These are phyloP conservation scores for Clanis bilineata DNA, from an alignment of 2,888 invertebrate genomes.

Conservation along the genomic window DNA sequence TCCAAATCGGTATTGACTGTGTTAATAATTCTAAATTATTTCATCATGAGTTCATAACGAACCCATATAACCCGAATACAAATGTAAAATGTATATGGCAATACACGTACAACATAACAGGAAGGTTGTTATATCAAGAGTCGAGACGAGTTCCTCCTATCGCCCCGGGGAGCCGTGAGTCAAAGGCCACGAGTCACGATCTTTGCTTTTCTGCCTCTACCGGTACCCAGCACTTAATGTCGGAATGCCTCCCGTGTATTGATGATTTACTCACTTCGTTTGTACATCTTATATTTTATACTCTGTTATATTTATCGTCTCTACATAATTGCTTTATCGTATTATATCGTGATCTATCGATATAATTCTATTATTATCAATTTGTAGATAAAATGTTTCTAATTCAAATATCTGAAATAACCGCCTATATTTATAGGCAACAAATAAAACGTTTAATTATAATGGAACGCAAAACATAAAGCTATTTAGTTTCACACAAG, in stretches of 20 bases:
- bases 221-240: conserved; percentile 40
- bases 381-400: background rate
- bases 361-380: background rate
- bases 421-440: background rate
- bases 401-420: background rate
- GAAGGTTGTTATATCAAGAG: conserved; percentile 44
- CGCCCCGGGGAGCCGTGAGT: conserved; percentile 49
- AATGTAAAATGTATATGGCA: conserved; percentile 8
- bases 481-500: background rate
- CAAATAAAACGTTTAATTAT: background rate
- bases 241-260: conserved; percentile 29
- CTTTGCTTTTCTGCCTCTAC: conserved; percentile 45
- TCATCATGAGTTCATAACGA: too few species aligned
- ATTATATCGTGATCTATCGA: background rate
- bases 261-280: conserved; percentile 32
- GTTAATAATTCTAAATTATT: too few species aligned
- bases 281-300: conserved; percentile 1
- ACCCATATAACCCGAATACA: background rate
- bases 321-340: background rate
- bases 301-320: background rate
- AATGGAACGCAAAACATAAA: background rate
- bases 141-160: conserved; percentile 44
- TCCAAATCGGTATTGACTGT: too few species aligned
- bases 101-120: conserved; percentile 23
- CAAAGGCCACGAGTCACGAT: conserved; percentile 60